Evolutionary conservation across 1,140 invertebrate genomes (phyloP), one percentile per base, ranked within the genome.

Genomic region (Cardiocondyla obscurior): DNA sequence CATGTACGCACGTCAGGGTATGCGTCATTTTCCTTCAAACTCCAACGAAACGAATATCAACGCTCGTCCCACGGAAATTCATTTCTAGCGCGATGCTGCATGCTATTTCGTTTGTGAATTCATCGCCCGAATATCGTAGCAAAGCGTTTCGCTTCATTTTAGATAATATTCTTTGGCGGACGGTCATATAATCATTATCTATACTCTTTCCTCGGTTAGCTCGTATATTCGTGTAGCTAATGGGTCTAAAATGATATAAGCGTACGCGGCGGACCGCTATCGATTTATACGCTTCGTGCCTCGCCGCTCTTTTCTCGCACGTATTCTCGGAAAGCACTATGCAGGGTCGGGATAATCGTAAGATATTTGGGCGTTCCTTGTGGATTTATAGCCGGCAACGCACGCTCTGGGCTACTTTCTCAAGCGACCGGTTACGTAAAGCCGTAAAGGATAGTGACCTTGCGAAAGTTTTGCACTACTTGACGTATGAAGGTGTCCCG

Each of bases 351-450:
- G 53, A 74, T 62, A 51, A 74, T 74, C 16, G 33, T 62, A 46
- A 74, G 25, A 62, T 62, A 62, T 76, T 76, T 76, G 57, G 62
- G 33, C 33, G 44, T 57, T 58, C 46, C 46, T n/a, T 51, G 22
- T 3, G 39, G 62, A 86, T 86, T 76, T 85, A 85, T 62, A 39
- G 25, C 46, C 25, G 57, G 22, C 39, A n/a, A 46, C 53, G 51
- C 46, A 67, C 65, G 49, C 44, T 82, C 64, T 86, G 70, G 62
- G 84, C 62, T 82, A 86, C 85, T 86, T 86, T 86, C 85, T 85
- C 84, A 69, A 76, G 46, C 46, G 28, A 36, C 36, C 42, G 4
- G 16, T 86, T 86, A 83, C 84, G 70, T 86, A 76, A 76, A 39
- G 19, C 28, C 22, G 39, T 49, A 83, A 86, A 86, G 55, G 36